Evolutionary conservation across 2,888 invertebrate species (phyloP), one percentile per base, ranked within the genome.

Genomic region (Spialia ferax): DNA sequence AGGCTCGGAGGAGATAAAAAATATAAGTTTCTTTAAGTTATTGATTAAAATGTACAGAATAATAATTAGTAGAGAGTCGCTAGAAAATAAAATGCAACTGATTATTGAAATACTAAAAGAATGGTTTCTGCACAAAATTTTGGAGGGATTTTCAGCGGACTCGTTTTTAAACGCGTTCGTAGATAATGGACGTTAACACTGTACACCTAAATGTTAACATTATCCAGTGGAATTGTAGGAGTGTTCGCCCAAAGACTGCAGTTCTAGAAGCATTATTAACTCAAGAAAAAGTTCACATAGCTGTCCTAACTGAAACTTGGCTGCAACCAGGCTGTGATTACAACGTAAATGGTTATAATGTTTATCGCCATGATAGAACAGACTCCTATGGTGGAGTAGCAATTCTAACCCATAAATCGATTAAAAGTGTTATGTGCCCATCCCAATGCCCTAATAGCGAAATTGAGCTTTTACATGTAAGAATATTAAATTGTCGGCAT

Each of bases 291-390:
- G 57, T 71, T 13, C 63, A 70, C 26, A 66, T 71, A 23, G 71
- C 70, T 8, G 63, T 54, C 0, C 7, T 71, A 18, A 38, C 60
- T 66, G 71, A 71, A 18, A 70, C 71, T 0, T 71, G 69, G 68
- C 32, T 71, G 6, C 55, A 66, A 1, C 52, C 63, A 11, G 45
- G 61, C 0, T 52, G 20, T 18, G 8, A 18, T 5, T 35, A 68
- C 8, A 50, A 54, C 10, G 26, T 68, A 10, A 68, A 23, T 7
- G 22, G 52, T 3, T 68, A 70, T 54, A 63, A 55, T 10, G 38
- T 38, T 1, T 65, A 32, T 42, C 48, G 70, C 23, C 0, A 15
- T 0, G 68, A 70, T 32, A 64, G 70, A 11, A n/a, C 38, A 7
- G 64, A 52, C n/a, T 8, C 22, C 0, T 70, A 65, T 18, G 70